These are phyloP conservation scores for Pocota personata DNA, from an alignment of 2,888 invertebrate species.

Conservation along the genomic window DNA sequence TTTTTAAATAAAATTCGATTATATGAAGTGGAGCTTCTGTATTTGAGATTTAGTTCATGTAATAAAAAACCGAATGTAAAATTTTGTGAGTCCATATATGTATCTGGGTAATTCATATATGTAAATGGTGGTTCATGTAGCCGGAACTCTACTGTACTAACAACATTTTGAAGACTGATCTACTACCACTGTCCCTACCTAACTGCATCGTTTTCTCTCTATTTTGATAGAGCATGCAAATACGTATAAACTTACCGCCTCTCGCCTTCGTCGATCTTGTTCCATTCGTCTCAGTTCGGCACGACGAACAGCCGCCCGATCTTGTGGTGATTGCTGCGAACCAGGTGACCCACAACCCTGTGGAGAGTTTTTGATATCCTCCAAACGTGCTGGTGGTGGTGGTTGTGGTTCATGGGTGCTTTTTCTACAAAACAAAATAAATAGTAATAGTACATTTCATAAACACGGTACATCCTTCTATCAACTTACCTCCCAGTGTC, in stretches of 20 bases:
- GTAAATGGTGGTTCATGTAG: too few species aligned
- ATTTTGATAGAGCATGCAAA: background rate
- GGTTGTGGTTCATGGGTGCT: constrained; percentile 80
- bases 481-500: constrained; percentile 81
- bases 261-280: constrained; percentile 94
- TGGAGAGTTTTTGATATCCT: constrained; percentile 82
- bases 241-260: constrained; percentile 88
- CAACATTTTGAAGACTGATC: too few species aligned
- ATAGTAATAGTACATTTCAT: constrained; percentile 75
- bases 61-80: too few species aligned
- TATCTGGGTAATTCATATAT: too few species aligned
- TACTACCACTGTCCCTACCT: too few species aligned
- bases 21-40: too few species aligned
- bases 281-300: constrained; percentile 93
- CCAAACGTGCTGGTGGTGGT: constrained; percentile 80
- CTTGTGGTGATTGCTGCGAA: constrained; percentile 82
- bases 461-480: constrained; percentile 69
- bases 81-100: too few species aligned
- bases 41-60: too few species aligned
- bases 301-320: constrained; percentile 89
- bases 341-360: constrained; percentile 80
- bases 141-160: too few species aligned
- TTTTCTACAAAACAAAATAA: constrained; percentile 77
- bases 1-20: too few species aligned
- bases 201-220: too few species aligned